Evolutionary conservation across 2,888 invertebrate species (phyloP), one percentile per base, ranked within the genome.

Genomic region (Ochropleura plecta): DNA sequence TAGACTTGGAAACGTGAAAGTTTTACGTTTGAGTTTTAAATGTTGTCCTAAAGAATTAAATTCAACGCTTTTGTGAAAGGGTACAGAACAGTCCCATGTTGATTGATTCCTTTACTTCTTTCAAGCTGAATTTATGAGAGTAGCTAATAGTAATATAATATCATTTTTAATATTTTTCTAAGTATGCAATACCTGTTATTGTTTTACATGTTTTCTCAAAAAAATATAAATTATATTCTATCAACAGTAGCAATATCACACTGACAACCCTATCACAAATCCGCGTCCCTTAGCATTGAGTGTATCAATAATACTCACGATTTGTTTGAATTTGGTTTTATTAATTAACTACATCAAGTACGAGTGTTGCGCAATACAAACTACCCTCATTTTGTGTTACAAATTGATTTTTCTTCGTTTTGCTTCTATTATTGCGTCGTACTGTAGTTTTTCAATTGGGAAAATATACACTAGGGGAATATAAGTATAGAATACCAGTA

Each of bases 281-380:
- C 79, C 73, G 70, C 88, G 70, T 87, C 91, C 91, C 90, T 90
- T 87, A 91, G 88, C 93, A 90, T 91, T 90, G 94, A 95, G 94
- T 93, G 95, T 95, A 95, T 96, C 96, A 96, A 94, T 95, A 94
- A 93, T 94, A 91, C 92, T 92, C 88, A 91, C 83, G 93, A 94
- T 93, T 94, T 95, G 94, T 96, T 96, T 96, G 96, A 95, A 91
- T 94, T 95, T 91, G 96, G 95, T 94, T 92, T 94, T 95, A 95
- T 96, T 96, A 96, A 96, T 96, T 95, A 96, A 94, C 94, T 92
- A 91, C 94, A 96, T 95, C 93, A 94, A 93, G 92, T 89, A 88
- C 78, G 83, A 90, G 90, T 88, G 82, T 80, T 80, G 73, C 74
- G 72, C 76, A 81, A 84, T 87, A 78, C 72, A 82, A 72, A 79